Base-by-base conservation (phyloP, 1,140 invertebrate genomes). In the Drosophila parabipectinata region DNA sequence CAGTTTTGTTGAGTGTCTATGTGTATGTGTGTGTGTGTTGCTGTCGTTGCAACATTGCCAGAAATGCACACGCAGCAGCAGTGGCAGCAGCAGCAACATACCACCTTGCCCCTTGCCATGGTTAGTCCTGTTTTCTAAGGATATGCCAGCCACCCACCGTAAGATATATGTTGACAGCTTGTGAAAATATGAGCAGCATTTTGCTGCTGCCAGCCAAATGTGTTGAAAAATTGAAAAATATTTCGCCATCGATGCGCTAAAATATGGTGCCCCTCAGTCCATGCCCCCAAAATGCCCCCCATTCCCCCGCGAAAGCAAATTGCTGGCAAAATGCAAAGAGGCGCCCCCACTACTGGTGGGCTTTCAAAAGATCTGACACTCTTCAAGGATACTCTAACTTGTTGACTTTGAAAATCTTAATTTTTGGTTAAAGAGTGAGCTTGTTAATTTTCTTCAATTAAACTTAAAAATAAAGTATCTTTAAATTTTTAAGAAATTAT, bases 191-290 rank as follows among this genome's bases (percentile, higher is more conserved):
- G 82, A 87, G 82, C 83, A 87, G 75, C 78, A 58, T 88, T 87
- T 87, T 88, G 82, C 83, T 87, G 79, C 71, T 87, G 78, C 83
- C 82, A 85, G 82, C 82, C 82, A 85, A 85, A 85, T 85, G 82
- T 87, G 82, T 87, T 87, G 82, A 87, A 87, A 87, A 87, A 87
- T 87, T 85, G 81, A 85, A 85, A 87, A 85, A 85, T 87, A 87
- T 85, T 85, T 85, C 78, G 82, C 78, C 69, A 71, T 87, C 82
- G 83, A 87, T 87, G 82, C 72, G 72, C 82, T 87, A 79, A 87
- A 88, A 87, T 87, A 87, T 87, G 82, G 78, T 82, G 47, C 57
- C 69, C 68, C 67, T 61, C 68, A 32, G 6, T n/a, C 34, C 45
- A 21, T n/a, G 15, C 12, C 26, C 39, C 5, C 39, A n/a, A n/a